phyloP scores from a whole-genome alignment of 30 jellyfish, hydroid and myxozoan genomes.

The Clytia hemisphaerica region DNA sequence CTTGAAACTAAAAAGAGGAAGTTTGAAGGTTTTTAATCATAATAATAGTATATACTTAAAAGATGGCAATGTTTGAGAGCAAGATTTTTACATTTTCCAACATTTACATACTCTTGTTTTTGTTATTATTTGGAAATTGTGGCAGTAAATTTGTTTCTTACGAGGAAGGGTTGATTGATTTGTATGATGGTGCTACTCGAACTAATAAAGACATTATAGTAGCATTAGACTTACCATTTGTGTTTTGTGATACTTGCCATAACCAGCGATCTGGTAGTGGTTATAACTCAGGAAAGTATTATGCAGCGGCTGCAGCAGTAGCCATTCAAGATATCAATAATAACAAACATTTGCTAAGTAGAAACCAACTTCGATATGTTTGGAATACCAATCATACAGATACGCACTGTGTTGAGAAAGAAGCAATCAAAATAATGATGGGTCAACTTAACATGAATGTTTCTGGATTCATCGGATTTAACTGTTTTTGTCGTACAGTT shows the following conservation, averaged over 20 bases:
- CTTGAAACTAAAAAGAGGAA: too few species aligned
- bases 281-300: conserved; percentile 27
- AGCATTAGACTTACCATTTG: conserved; percentile 14
- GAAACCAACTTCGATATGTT: conserved; percentile 43
- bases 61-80: too few species aligned
- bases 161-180: too few species aligned
- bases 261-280: conserved; percentile 23
- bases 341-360: conserved; percentile 25
- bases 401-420: conserved; percentile 46
- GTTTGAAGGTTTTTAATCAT: too few species aligned
- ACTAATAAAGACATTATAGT: conserved; percentile 11
- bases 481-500: conserved; percentile 60
- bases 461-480: conserved; percentile 71
- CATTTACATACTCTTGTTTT: too few species aligned
- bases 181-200: too few species aligned
- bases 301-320: conserved; percentile 81
- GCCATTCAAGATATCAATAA: conserved; percentile 77
- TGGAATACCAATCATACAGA: conserved; percentile 36
- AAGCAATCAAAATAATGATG: conserved; percentile 42
- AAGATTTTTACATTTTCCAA: too few species aligned
- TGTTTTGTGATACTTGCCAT: conserved; percentile 13
- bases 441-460: conserved; percentile 43
- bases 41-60: too few species aligned
- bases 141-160: too few species aligned
- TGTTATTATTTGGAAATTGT: too few species aligned